phyloP scores from a whole-genome alignment of 1,140 invertebrate species.

The Magallana ariakensis region DNA sequence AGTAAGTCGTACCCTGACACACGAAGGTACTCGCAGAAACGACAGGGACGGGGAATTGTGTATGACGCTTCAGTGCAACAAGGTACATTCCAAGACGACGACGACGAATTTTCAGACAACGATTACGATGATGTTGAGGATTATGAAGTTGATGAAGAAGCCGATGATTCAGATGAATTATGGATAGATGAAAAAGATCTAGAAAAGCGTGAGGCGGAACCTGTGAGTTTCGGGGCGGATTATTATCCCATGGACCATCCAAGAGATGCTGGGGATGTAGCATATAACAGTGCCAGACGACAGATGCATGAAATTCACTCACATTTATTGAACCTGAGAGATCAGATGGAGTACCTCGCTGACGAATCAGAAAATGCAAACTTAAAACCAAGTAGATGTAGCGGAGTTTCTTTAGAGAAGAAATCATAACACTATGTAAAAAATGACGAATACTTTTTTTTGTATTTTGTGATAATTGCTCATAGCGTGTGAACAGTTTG shows the following conservation, averaged over 20 bases:
- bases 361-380: constrained; percentile 20
- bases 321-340: constrained; percentile 37
- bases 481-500: background rate
- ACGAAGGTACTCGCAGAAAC: background rate
- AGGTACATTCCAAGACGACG: background rate
- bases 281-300: constrained; percentile 31
- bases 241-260: constrained; percentile 27
- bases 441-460: background rate
- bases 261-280: constrained; percentile 19
- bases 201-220: constrained; percentile 14
- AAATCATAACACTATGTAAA: background rate
- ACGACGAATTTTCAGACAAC: background rate
- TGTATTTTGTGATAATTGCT: background rate
- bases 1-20: constrained; percentile 28
- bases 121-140: constrained; percentile 28
- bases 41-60: constrained; percentile 7
- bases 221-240: background rate
- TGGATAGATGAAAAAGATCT: background rate
- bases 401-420: background rate
- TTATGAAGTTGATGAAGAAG: constrained; percentile 19
- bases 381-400: constrained; percentile 31
- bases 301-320: constrained; percentile 40
- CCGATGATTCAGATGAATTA: background rate
- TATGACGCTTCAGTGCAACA: constrained; percentile 13
- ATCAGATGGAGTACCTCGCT: constrained; percentile 37